These are phyloP conservation scores for Eurois occulta DNA, from an alignment of 2,888 invertebrate genomes.

Conservation along the genomic window DNA sequence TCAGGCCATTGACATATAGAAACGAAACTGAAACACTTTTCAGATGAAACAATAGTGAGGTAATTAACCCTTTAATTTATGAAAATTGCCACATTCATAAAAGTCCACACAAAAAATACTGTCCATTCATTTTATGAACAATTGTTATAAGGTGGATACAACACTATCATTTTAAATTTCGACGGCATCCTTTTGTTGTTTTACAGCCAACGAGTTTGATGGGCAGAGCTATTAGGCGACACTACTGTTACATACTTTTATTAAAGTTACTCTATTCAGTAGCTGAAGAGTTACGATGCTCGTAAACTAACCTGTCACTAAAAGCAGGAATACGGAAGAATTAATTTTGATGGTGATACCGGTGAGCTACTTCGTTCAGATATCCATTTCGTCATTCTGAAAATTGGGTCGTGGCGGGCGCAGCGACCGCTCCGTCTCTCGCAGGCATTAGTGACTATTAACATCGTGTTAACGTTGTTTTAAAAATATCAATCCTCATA, in stretches of 20 bases:
- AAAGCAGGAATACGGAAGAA: constrained; percentile 76
- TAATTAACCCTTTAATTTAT: constrained; percentile 62
- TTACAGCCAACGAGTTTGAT: constrained; percentile 52
- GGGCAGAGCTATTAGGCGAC: constrained; percentile 57
- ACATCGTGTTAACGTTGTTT: constrained; percentile 81
- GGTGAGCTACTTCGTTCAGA: constrained; percentile 72
- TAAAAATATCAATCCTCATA: constrained; percentile 78
- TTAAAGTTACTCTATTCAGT: constrained; percentile 69
- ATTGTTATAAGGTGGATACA: constrained; percentile 50
- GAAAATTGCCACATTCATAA: constrained; percentile 48
- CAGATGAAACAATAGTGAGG: constrained; percentile 42
- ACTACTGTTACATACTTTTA: constrained; percentile 48
- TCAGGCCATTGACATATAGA: constrained; percentile 1
- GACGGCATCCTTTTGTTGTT: constrained; percentile 63
- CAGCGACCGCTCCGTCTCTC: constrained; percentile 62
- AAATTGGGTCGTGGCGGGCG: constrained; percentile 76
- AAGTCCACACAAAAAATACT: constrained; percentile 49
- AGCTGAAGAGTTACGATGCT: constrained; percentile 71
- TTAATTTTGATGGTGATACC: constrained; percentile 77
- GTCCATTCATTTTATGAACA: constrained; percentile 59
- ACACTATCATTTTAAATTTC: constrained; percentile 55
- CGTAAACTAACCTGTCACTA: constrained; percentile 79
- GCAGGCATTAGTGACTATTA: constrained; percentile 84
- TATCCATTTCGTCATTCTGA: constrained; percentile 77
- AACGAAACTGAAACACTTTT: constrained; percentile 22